Conservation (phyloP, 30 jellyfish, hydroid and myxozoan genomes). For the Cassiopea andromeda region DNA sequence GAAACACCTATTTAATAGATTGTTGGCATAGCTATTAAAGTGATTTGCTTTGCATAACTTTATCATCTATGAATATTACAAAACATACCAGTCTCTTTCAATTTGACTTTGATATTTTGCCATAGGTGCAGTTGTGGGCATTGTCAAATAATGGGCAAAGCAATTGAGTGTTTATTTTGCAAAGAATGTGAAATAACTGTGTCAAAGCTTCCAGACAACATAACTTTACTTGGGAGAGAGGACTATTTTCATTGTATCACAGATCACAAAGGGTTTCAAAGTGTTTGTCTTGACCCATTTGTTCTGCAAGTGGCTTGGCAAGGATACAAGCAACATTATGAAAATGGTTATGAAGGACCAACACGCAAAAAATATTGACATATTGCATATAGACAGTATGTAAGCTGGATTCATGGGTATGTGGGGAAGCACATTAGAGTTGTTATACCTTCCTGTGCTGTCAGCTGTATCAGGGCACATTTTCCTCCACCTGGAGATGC, state of each 20-base stretch:
- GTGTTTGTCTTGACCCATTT: conserved; percentile 37
- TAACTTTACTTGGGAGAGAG: conserved; percentile 32
- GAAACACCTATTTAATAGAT: conserved; percentile 7
- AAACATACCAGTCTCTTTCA: no score
- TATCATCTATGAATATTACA: no score
- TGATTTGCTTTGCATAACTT: conserved; percentile 16
- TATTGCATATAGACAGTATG: conserved; percentile 31
- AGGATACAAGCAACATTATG: conserved; percentile 38
- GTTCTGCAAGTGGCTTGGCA: conserved; percentile 50
- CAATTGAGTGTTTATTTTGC: conserved; percentile 31
- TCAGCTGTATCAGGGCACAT: conserved; percentile 43
- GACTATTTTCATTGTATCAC: conserved; percentile 32
- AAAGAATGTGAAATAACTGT: conserved; percentile 33
- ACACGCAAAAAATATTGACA: conserved; percentile 29
- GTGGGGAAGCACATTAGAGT: conserved; percentile 26
- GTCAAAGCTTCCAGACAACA: conserved; percentile 46
- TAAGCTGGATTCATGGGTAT: conserved; percentile 28
- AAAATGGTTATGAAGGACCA: conserved; percentile 38
- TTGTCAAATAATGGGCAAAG: conserved; percentile 33
- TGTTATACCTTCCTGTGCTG: conserved; percentile 49
- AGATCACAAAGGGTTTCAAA: conserved; percentile 25
- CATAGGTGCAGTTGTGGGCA: conserved; percentile 50
- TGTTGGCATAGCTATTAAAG: conserved; percentile 28
- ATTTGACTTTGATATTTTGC: conserved; percentile 14
- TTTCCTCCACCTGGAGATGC: conserved; percentile 42